Evolutionary conservation across 2,797 vertebrate genomes (phyloP).

Genomic region (Sebastes itinus): DNA sequence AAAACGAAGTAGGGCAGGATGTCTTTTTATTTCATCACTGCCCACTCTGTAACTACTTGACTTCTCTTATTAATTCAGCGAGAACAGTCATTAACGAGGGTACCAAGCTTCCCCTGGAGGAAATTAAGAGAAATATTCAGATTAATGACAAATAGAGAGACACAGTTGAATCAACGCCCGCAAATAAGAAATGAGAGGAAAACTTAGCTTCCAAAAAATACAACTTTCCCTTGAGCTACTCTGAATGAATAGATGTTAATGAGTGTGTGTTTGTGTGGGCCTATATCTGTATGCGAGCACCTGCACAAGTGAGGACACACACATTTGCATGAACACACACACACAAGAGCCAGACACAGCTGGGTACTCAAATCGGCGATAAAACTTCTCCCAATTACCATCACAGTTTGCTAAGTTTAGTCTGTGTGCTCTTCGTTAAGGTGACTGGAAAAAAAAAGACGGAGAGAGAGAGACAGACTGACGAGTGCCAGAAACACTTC

Average conservation of each 20-base stretch:
- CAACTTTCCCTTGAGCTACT: constrained; percentile 32
- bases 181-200: constrained; percentile 18
- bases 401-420: constrained; percentile 35
- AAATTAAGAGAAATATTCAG: constrained; percentile 32
- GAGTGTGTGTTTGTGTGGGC: constrained; percentile 10
- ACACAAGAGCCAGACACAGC: constrained; percentile 25
- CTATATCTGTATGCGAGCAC: constrained; percentile 21
- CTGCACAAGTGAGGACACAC: constrained; percentile 24
- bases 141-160: constrained; percentile 35
- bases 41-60: constrained; percentile 17
- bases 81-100: constrained; percentile 36
- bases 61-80: constrained; percentile 38
- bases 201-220: background rate
- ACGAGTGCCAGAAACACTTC: constrained; percentile 23
- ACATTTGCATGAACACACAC: constrained; percentile 24
- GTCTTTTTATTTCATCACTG: constrained; percentile 37
- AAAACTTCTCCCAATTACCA: constrained; percentile 49
- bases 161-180: constrained; percentile 4
- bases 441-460: constrained; percentile 1
- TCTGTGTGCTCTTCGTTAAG: constrained; percentile 2
- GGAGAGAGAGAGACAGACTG: constrained; percentile 8
- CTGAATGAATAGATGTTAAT: constrained; percentile 44
- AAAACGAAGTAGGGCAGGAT: background rate
- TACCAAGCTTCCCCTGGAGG: constrained; percentile 20
- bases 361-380: constrained; percentile 17